Conservation (phyloP, 2,888 invertebrate species). For the Agrochola lychnidis region DNA sequence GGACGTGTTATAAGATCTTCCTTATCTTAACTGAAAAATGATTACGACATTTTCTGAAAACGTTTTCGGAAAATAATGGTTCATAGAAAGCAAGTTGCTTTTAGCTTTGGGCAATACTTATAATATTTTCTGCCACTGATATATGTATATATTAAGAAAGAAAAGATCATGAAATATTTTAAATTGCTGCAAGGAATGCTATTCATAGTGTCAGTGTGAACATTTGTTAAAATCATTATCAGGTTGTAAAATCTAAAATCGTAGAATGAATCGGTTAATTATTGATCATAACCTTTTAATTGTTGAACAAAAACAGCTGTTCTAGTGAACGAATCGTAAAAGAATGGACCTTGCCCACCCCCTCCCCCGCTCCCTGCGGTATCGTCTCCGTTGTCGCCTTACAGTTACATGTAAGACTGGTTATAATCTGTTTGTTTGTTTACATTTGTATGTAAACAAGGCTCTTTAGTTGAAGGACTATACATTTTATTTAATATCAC, state of each 20-base stretch:
- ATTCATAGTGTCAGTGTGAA: not conserved
- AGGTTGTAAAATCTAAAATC: conserved; percentile 37
- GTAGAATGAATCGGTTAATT: conserved; percentile 44
- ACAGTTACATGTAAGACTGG: conserved; percentile 36
- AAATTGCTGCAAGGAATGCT: conserved; percentile 3
- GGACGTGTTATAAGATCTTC: not conserved
- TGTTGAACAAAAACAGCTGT: conserved; percentile 58
- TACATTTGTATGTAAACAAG: conserved; percentile 53
- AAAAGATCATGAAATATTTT: not conserved
- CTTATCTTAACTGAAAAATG: not conserved
- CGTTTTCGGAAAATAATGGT: not conserved
- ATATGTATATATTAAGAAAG: not conserved
- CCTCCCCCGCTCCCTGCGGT: not conserved
- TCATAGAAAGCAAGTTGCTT: not conserved
- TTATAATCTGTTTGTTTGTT: conserved; percentile 59
- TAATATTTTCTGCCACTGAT: not conserved
- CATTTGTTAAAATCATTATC: conserved; percentile 7
- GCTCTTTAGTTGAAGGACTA: conserved; percentile 25
- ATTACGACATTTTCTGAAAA: not conserved
- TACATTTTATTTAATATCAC: conserved; percentile 8
- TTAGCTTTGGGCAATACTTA: not conserved
- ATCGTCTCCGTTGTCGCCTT: conserved; percentile 4
- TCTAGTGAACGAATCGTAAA: conserved; percentile 54
- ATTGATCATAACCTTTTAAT: conserved; percentile 58
- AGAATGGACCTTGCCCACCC: conserved; percentile 47